Evolutionary conservation across 2,113 vertebrate genomes (phyloP).

Genomic region (Melanostigma gelatinosum): DNA sequence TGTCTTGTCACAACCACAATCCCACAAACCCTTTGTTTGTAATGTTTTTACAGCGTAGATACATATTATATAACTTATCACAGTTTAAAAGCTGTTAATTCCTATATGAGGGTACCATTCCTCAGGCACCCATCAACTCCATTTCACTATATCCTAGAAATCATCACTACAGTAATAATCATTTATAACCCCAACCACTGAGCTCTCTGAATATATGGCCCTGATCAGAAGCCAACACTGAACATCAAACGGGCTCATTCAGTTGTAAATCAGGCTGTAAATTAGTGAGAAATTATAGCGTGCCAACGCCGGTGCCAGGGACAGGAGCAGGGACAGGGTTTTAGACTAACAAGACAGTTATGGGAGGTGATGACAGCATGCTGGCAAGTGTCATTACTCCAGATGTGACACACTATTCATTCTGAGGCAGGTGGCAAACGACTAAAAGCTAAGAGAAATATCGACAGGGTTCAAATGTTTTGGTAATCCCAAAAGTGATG

Average conservation of each 20-base stretch:
- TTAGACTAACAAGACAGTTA: conserved; percentile 61
- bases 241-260: conserved; percentile 65
- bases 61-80: conserved; percentile 37
- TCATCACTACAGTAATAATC: conserved; percentile 62
- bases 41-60: background rate
- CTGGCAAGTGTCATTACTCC: conserved; percentile 48
- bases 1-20: background rate
- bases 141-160: conserved; percentile 55
- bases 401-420: conserved; percentile 23
- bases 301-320: conserved; percentile 38
- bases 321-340: conserved; percentile 29
- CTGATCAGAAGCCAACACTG: conserved; percentile 66
- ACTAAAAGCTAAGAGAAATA: conserved; percentile 24
- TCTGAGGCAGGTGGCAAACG: conserved; percentile 26
- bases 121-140: conserved; percentile 38
- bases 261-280: conserved; percentile 65
- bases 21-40: background rate
- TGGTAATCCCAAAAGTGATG: conserved; percentile 9
- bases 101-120: conserved; percentile 7
- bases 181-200: conserved; percentile 54
- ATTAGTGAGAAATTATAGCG: conserved; percentile 44
- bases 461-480: conserved; percentile 23
- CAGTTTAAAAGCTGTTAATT: conserved; percentile 20
- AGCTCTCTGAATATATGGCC: conserved; percentile 60
- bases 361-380: conserved; percentile 64